Evolutionary conservation across 2,113 vertebrate genomes (phyloP).

Genomic region (Protobothrops flavoviridis): DNA sequence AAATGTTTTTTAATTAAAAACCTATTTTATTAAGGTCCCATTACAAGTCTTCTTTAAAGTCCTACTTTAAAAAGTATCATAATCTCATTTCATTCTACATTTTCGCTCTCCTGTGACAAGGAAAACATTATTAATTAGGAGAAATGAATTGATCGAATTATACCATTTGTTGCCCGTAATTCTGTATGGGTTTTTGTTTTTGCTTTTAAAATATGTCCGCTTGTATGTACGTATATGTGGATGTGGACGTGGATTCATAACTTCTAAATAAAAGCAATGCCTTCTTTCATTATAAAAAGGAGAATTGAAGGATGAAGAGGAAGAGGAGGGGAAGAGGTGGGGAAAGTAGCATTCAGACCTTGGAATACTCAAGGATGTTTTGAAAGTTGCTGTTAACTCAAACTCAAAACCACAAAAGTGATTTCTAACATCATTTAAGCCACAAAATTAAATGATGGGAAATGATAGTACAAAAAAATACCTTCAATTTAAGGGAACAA

Average conservation of each 20-base stretch:
- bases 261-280: slow-evolving; percentile 20
- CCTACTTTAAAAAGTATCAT: not conserved
- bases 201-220: not conserved
- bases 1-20: not conserved
- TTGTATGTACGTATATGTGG: not conserved
- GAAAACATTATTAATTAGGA: slow-evolving; percentile 20
- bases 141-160: slow-evolving; percentile 21
- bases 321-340: not conserved
- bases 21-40: not conserved
- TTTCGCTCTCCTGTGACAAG: not conserved
- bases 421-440: not conserved
- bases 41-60: not conserved
- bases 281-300: slow-evolving; percentile 28
- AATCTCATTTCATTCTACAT: not conserved
- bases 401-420: not conserved
- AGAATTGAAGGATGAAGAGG: not conserved
- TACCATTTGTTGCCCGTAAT: slow-evolving; percentile 14
- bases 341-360: not conserved
- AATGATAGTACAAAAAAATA: not conserved
- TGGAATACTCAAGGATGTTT: too few species aligned
- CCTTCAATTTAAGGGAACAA: not conserved
- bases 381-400: not conserved
- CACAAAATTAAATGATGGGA: not conserved
- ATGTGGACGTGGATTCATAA: not conserved
- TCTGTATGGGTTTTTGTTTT: slow-evolving; percentile 10